Evolutionary conservation across 2,113 vertebrate species (phyloP), one percentile per base, ranked within the genome.

Genomic region (Verasper variegatus): DNA sequence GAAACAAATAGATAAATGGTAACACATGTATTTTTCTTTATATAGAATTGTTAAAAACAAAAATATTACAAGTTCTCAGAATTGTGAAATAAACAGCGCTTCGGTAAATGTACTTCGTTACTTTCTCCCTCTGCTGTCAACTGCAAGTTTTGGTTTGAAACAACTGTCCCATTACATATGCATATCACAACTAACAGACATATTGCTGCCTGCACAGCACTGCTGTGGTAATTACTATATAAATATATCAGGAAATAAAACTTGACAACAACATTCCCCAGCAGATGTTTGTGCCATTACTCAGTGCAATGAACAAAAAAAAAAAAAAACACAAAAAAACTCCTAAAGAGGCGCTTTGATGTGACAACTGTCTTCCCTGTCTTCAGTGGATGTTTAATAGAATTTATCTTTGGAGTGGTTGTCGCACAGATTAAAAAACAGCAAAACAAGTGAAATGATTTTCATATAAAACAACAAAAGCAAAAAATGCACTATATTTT

Each of bases 341-440:
- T 1, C 45, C 2, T 15, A 47, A 15, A 2, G 7, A 13, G 49
- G 49, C 18, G 1, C 18, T 67, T 62, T 71, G 56, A 69, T 55
- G 54, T 66, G 59, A 55, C 37, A 57, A 23, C 18, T 31, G 14
- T 35, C 47, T 12, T 18, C 49, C 49, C 18, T 13, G 18, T 51
- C 49, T 51, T 20, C 49, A 51, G 42, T 13, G 3, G 11, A 31
- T n/a, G 51, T 54, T 69, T 73, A 27, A 31, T 13, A 42, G 24
- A 60, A 80, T 68, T 84, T 59, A 66, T 76, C 17, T 24, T 0
- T 51, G 47, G 47, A 1, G 9, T 42, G 40, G 12, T 42, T 55
- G 26, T 60, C 60, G 26, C 31, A 23, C 47, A 23, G 31, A 23
- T 51, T 14, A 4, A 21, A n/a, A 56, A 8, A 24, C 17, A 67